Conservation (phyloP, 2,888 invertebrate genomes). For the Polylopha cassiicola region DNA sequence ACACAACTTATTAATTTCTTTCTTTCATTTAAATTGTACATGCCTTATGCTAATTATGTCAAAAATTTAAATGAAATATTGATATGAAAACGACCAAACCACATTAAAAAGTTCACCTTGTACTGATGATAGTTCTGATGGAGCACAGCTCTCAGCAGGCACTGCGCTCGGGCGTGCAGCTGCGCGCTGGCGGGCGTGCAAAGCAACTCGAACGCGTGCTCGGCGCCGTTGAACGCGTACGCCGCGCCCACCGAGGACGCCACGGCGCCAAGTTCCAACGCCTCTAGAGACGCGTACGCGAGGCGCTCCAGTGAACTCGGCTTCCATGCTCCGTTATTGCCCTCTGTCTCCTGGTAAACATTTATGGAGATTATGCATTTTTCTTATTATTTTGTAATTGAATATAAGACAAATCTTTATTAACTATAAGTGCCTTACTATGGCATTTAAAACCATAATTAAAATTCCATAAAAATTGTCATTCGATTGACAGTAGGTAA, state of each 20-base stretch:
- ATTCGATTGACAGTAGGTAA: too few species aligned
- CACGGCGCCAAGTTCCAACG: conserved; percentile 59
- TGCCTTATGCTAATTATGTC: too few species aligned
- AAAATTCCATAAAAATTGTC: neutral
- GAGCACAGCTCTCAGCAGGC: conserved; percentile 87
- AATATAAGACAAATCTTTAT: too few species aligned
- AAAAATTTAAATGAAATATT: too few species aligned
- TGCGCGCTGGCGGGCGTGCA: conserved; percentile 66
- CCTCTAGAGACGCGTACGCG: conserved; percentile 66
- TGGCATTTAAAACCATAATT: too few species aligned
- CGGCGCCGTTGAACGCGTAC: conserved; percentile 51
- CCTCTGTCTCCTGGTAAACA: conserved; percentile 50
- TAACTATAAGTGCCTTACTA: too few species aligned
- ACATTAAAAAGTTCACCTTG: conserved; percentile 75
- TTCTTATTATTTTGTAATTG: too few species aligned
- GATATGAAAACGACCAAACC: too few species aligned
- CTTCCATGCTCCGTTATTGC: conserved; percentile 48
- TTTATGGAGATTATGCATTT: too few species aligned
- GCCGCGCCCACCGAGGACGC: conserved; percentile 36
- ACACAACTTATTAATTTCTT: too few species aligned
- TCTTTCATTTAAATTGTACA: too few species aligned
- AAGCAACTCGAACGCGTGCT: conserved; percentile 56
- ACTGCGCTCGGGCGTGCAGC: conserved; percentile 80
- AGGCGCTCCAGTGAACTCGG: conserved; percentile 65
- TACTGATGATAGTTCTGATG: conserved; percentile 89